These are phyloP conservation scores for Lucifuga dentata DNA, from an alignment of 2,113 vertebrate genomes.

Conservation along the genomic window DNA sequence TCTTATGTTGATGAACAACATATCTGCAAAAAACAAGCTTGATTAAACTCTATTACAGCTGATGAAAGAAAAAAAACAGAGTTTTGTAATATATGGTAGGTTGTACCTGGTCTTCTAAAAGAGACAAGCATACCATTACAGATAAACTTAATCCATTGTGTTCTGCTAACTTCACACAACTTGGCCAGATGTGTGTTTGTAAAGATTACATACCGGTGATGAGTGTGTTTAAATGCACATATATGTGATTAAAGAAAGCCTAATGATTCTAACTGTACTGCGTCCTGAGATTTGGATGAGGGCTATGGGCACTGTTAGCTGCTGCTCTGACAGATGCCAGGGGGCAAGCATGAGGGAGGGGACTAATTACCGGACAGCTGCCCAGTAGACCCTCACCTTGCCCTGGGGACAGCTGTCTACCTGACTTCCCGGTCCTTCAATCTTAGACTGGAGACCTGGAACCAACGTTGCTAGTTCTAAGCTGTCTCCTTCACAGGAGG, in stretches of 20 bases:
- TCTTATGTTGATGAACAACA: too few species aligned
- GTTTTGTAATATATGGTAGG: too few species aligned
- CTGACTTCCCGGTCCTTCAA: conserved; percentile 69
- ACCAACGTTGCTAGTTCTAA: conserved; percentile 48
- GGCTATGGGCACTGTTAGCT: conserved; percentile 73
- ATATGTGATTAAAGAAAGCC: conserved; percentile 76
- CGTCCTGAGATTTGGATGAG: conserved; percentile 73
- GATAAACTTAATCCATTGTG: background rate
- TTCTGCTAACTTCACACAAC: conserved; percentile 46
- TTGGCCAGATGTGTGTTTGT: conserved; percentile 68
- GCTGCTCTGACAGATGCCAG: conserved; percentile 78
- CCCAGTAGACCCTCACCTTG: conserved; percentile 79
- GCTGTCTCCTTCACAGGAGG: conserved; percentile 42
- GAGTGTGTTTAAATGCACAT: conserved; percentile 70
- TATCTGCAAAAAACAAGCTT: too few species aligned
- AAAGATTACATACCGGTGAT: conserved; percentile 21
- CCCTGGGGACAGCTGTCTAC: conserved; percentile 73
- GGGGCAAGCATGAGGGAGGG: conserved; percentile 77
- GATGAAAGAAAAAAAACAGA: background rate
- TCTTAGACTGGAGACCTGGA: conserved; percentile 52
- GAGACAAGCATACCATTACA: background rate
- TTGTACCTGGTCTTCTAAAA: too few species aligned
- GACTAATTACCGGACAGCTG: conserved; percentile 87
- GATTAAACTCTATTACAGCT: conserved; percentile 29
- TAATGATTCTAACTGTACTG: conserved; percentile 79